Percentiles rank a stretch among this genome's conserved stretches.
These are phyloP conservation scores for Eilema sororculum DNA, from an alignment of 2,888 invertebrate genomes.

Conservation along the genomic window DNA sequence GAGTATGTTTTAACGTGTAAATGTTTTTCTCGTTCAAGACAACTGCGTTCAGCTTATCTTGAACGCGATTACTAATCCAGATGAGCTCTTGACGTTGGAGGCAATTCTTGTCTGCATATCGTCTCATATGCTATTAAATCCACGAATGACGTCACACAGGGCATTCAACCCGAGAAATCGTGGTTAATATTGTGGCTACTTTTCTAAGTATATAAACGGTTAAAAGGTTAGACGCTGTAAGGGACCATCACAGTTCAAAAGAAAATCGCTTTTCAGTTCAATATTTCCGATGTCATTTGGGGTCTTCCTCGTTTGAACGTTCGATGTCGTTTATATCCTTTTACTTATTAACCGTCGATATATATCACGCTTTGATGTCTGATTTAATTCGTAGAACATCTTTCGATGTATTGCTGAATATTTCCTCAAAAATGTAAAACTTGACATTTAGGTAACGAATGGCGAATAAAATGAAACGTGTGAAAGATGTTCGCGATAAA, in stretches of 20 bases:
- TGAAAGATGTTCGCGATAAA: background rate
- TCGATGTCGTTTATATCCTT: no score
- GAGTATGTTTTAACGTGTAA: no score
- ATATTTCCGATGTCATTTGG: no score
- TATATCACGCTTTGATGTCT: background rate
- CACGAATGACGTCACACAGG: slow-evolving; percentile 20
- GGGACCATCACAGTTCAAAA: no score
- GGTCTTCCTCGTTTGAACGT: no score
- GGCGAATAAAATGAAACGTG: background rate
- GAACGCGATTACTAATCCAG: slow-evolving; percentile 5
- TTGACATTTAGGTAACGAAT: background rate
- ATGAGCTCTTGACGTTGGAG: background rate
- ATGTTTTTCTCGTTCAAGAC: background rate
- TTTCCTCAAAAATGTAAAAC: slow-evolving; percentile 1
- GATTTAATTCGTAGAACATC: slow-evolving; percentile 6
- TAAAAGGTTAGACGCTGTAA: no score
- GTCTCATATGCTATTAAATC: slow-evolving; percentile 6
- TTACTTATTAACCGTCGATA: background rate
- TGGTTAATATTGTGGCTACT: background rate
- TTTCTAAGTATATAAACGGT: background rate
- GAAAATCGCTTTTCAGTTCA: no score
- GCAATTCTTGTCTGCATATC: background rate
- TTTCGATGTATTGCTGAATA: background rate
- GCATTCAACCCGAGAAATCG: slow-evolving; percentile 12
- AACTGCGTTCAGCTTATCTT: background rate